Evolutionary conservation across 2,888 invertebrate species (phyloP).

Genomic region (Caenorhabditis macrosperma): DNA sequence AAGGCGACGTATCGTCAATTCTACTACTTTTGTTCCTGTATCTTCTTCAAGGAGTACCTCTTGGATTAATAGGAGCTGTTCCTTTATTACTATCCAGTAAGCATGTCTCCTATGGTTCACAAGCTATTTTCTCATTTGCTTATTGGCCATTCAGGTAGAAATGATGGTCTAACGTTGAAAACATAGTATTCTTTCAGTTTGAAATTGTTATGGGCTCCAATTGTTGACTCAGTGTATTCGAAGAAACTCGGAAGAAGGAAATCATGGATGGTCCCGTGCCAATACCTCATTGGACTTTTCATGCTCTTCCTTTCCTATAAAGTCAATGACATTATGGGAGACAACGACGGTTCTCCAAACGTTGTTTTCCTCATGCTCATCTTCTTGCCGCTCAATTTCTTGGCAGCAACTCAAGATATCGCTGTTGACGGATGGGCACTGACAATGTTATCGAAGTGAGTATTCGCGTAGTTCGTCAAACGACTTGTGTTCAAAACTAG

Average conservation of each 20-base stretch:
- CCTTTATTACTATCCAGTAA: conserved; percentile 95
- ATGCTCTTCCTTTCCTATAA: conserved; percentile 89
- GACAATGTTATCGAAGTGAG: conserved; percentile 93
- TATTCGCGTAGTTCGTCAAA: not conserved
- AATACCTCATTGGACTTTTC: conserved; percentile 84
- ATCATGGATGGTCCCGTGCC: conserved; percentile 85
- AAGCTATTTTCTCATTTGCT: conserved; percentile 84
- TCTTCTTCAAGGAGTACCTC: conserved; percentile 89
- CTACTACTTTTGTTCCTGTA: conserved; percentile 91
- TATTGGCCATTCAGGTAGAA: conserved; percentile 86
- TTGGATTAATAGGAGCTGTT: conserved; percentile 93
- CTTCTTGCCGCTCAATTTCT: conserved; percentile 93
- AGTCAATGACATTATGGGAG: conserved; percentile 79
- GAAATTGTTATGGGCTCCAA: conserved; percentile 97
- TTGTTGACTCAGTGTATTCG: conserved; percentile 94
- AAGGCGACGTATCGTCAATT: conserved; percentile 78
- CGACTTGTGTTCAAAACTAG: conserved; percentile 10
- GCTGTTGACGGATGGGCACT: conserved; percentile 99
- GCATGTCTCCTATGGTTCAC: conserved; percentile 93
- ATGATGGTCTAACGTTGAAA: conserved; percentile 83
- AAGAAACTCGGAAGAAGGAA: conserved; percentile 88
- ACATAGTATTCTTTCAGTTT: conserved; percentile 83
- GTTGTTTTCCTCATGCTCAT: conserved; percentile 88
- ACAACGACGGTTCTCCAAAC: conserved; percentile 82
- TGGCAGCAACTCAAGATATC: conserved; percentile 99